Conservation (phyloP, 1,140 invertebrate genomes). For the Tetramorium alpestre region DNA sequence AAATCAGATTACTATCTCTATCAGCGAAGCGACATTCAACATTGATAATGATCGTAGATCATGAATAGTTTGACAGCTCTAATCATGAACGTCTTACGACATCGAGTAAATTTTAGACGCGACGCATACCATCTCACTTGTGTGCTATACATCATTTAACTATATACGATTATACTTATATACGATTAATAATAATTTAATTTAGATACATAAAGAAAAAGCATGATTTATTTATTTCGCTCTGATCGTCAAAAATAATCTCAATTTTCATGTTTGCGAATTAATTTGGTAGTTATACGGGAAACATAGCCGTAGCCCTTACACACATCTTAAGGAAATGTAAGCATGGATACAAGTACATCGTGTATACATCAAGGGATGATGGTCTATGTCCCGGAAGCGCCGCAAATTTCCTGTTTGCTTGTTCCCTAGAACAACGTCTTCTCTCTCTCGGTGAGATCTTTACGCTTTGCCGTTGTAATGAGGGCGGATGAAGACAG, state of each 20-base stretch:
- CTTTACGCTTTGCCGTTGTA: constrained; percentile 77
- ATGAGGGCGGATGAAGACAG: constrained; percentile 76
- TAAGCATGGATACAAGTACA: not conserved
- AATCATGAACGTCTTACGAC: not conserved
- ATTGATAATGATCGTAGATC: constrained; percentile 15
- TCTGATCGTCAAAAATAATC: not conserved
- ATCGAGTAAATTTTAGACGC: not conserved
- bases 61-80: constrained; percentile 8
- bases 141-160: not conserved
- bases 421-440: constrained; percentile 72
- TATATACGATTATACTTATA: too few species aligned
- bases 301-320: not conserved
- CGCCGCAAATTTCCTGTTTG: constrained; percentile 76
- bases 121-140: not conserved
- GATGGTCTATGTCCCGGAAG: constrained; percentile 65
- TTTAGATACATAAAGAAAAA: not conserved
- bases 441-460: constrained; percentile 69
- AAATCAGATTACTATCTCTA: constrained; percentile 66
- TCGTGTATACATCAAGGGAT: not conserved
- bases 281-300: not conserved
- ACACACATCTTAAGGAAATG: not conserved
- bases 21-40: constrained; percentile 46
- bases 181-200: not conserved
- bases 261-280: not conserved
- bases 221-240: not conserved